A percentile compares a stretch with the other conserved stretches of the same genome.
These are phyloP conservation scores for Xenops minutus DNA, from an alignment of 2,797 vertebrate species.

Conservation along the genomic window DNA sequence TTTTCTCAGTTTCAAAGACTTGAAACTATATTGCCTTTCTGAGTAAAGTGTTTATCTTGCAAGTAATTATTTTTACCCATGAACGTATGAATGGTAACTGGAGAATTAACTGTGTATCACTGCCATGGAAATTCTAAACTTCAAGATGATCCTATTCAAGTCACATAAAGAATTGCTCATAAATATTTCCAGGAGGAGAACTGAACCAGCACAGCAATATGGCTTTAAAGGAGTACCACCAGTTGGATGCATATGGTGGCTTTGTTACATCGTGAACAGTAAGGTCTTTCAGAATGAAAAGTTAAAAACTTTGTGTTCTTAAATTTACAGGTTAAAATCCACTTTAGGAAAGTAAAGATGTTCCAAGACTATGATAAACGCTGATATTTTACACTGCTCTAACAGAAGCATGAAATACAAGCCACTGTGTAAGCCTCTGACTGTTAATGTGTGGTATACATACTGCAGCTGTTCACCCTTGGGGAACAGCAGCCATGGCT, in stretches of 20 bases:
- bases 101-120: neutral
- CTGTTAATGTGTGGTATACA: accelerated
- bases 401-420: neutral
- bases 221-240: neutral
- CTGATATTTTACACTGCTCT: neutral
- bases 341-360: neutral
- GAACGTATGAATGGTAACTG: neutral
- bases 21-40: neutral
- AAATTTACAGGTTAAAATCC: neutral
- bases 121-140: neutral
- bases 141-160: neutral
- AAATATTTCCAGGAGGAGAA: neutral
- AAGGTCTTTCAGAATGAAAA: neutral
- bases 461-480: neutral
- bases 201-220: neutral
- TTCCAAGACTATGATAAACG: neutral
- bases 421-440: accelerated
- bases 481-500: neutral
- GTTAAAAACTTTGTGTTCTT: neutral
- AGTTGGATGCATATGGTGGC: neutral
- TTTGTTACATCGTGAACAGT: neutral
- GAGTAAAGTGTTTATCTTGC: neutral
- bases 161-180: neutral
- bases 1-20: neutral
- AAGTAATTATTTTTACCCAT: neutral